Conservation (phyloP, 1,140 invertebrate species). For the Yoshiicerus persimilis region DNA sequence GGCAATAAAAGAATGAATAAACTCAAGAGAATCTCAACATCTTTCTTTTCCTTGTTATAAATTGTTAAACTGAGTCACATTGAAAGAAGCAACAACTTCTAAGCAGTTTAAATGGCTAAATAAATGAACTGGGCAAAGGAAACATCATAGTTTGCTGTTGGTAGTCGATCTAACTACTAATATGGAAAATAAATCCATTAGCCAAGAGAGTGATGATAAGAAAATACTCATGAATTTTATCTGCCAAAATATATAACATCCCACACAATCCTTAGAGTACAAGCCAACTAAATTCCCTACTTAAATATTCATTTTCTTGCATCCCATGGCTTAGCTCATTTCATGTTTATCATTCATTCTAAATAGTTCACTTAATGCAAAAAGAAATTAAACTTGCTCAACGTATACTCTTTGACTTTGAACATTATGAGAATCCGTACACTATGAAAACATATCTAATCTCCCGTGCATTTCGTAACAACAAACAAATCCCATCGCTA, state of each 20-base stretch:
- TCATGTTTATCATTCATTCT: not conserved
- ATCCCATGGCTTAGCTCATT: not conserved
- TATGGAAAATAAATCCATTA: slow-evolving; percentile 19
- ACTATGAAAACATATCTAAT: no score
- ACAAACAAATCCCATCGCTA: no score
- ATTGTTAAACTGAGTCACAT: not conserved
- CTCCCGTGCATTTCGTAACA: no score
- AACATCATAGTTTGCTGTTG: not conserved
- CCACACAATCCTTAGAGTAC: not conserved
- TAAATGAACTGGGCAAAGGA: not conserved
- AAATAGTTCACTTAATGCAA: no score
- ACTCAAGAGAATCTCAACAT: not conserved
- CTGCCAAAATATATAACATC: not conserved
- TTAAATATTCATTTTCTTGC: not conserved
- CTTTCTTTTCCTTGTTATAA: not conserved
- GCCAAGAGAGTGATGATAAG: slow-evolving; percentile 5
- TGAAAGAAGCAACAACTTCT: not conserved
- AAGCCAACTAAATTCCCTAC: not conserved
- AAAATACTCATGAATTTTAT: not conserved
- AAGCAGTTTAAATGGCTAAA: not conserved
- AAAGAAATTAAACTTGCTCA: no score
- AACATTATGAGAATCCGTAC: no score
- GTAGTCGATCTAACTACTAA: not conserved
- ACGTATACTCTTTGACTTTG: no score
- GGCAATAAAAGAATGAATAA: not conserved